Conservation (phyloP, 2,888 invertebrate genomes). For the Melanostoma mellinum region DNA sequence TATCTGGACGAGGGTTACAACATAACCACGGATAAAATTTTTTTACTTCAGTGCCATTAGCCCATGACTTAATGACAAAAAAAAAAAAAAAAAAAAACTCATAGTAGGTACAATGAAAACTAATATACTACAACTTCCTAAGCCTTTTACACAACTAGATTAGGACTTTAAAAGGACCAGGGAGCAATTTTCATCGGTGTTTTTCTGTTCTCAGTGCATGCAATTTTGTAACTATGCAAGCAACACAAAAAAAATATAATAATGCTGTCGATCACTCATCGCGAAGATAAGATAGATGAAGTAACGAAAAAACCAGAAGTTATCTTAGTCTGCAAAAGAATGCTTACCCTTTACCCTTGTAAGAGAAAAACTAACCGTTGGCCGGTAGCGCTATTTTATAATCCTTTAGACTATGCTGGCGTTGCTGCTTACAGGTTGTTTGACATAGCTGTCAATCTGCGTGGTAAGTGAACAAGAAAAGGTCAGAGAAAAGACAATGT, state of each 20-base stretch:
- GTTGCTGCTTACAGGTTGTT: conserved; percentile 15
- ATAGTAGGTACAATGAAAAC: conserved; percentile 24
- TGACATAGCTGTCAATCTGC: conserved; percentile 8
- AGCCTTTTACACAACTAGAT: conserved; percentile 13
- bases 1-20: conserved; percentile 22
- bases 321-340: conserved; percentile 18
- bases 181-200: conserved; percentile 16
- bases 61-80: conserved; percentile 17
- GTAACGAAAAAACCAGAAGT: conserved; percentile 26
- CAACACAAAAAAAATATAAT: conserved; percentile 33
- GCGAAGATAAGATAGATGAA: conserved; percentile 41
- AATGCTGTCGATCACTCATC: not conserved
- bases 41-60: conserved; percentile 39
- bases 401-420: conserved; percentile 25
- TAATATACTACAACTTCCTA: conserved; percentile 33
- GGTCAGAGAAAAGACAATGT: not conserved
- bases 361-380: conserved; percentile 41
- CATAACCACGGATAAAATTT: conserved; percentile 39
- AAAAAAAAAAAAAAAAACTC: conserved; percentile 42
- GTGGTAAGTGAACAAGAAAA: conserved; percentile 16
- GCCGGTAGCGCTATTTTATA: conserved; percentile 31
- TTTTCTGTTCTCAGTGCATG: conserved; percentile 13
- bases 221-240: conserved; percentile 21
- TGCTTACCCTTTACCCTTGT: conserved; percentile 19
- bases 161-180: conserved; percentile 15